Conservation (phyloP, 1,140 invertebrate species). For the Cepaea nemoralis region DNA sequence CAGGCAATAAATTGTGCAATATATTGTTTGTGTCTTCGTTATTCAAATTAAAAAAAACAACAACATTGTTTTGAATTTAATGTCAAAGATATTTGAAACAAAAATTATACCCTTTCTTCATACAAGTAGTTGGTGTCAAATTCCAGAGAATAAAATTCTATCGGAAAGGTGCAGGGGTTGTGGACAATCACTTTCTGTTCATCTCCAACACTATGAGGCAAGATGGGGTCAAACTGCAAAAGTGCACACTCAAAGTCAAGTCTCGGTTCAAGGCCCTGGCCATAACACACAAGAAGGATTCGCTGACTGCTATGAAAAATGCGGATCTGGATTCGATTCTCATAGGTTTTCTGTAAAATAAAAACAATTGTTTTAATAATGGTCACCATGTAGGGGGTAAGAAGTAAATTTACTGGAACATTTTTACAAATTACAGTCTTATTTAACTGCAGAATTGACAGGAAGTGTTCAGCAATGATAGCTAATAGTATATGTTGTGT, state of each 20-base stretch:
- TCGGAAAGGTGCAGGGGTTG: constrained; percentile 71
- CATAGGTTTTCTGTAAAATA: constrained; percentile 69
- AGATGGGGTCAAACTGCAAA: constrained; percentile 71
- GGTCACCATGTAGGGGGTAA: too few species aligned
- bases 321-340: constrained; percentile 68
- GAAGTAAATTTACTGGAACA: too few species aligned
- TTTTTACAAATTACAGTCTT: too few species aligned
- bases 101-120: constrained; percentile 73
- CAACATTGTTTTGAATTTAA: too few species aligned
- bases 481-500: too few species aligned
- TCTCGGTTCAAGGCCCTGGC: constrained; percentile 70
- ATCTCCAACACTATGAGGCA: constrained; percentile 70
- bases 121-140: constrained; percentile 71
- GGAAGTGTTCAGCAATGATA: too few species aligned
- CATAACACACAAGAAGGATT: constrained; percentile 67
- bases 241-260: constrained; percentile 67
- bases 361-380: too few species aligned
- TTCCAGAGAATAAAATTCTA: constrained; percentile 72
- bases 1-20: too few species aligned
- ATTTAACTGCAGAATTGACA: too few species aligned
- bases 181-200: constrained; percentile 69
- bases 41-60: too few species aligned
- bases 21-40: too few species aligned
- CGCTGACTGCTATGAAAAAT: constrained; percentile 71
- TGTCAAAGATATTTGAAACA: too few species aligned